Evolutionary conservation across 92 coral and sea anemone genomes (phyloP).

Genomic region (Phenganax stokvisi): DNA sequence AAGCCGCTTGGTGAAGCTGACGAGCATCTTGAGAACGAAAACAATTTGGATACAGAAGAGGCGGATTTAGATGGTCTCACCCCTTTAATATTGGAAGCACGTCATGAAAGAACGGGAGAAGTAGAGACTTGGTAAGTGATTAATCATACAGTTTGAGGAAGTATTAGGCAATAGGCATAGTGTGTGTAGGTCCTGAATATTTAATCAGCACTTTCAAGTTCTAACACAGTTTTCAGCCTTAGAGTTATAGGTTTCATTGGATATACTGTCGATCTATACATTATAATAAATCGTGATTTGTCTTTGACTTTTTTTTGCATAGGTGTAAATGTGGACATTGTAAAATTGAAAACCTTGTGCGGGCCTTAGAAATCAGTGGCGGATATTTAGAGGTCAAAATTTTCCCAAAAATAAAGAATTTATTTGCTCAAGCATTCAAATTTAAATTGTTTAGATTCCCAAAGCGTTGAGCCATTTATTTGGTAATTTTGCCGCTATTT

Average conservation of each 20-base stretch:
- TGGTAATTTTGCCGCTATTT: no score
- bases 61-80: conserved; percentile 44
- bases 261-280: background rate
- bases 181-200: background rate
- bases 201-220: background rate
- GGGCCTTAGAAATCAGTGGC: no score
- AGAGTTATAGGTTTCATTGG: background rate
- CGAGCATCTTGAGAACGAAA: background rate
- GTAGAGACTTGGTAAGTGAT: conserved; percentile 32
- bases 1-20: conserved; percentile 32
- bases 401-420: no score
- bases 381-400: no score
- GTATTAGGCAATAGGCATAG: background rate
- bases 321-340: conserved; percentile 21
- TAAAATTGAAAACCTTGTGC: background rate
- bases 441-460: no score
- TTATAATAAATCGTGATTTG: background rate
- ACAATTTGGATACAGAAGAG: background rate
- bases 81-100: conserved; percentile 36
- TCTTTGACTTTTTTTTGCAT: background rate
- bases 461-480: no score
- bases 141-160: background rate
- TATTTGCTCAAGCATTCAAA: no score
- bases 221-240: background rate
- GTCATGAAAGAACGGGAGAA: conserved; percentile 20